phyloP scores from a whole-genome alignment of 2,113 vertebrate genomes.

The Mus spicilegus region DNA sequence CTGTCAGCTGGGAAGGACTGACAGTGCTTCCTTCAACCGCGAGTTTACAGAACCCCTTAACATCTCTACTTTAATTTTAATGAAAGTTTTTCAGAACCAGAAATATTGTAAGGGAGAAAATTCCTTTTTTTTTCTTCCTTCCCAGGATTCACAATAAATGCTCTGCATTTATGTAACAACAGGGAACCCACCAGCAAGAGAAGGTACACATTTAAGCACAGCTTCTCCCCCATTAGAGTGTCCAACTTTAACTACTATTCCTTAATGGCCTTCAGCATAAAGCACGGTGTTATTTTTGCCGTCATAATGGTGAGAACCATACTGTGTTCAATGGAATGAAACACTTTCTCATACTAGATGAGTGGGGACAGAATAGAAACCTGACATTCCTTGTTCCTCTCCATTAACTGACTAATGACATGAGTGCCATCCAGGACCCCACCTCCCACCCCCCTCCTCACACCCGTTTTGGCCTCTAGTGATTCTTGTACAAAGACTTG shows the following conservation, averaged over 20 bases:
- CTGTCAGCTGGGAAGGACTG: background rate
- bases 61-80: background rate
- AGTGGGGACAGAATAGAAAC: slow-evolving; percentile 12
- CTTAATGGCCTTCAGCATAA: slow-evolving; percentile 4
- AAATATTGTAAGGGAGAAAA: background rate
- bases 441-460: background rate
- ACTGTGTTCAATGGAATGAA: slow-evolving; percentile 61
- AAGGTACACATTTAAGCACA: background rate
- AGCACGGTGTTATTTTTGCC: slow-evolving; percentile 46
- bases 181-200: background rate
- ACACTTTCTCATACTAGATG: slow-evolving; percentile 62
- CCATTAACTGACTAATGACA: slow-evolving; percentile 14
- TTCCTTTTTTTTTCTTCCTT: background rate
- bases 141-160: background rate
- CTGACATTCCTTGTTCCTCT: slow-evolving; percentile 28
- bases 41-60: background rate
- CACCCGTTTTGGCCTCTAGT: background rate
- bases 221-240: background rate
- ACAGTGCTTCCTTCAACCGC: background rate
- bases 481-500: slow-evolving; percentile 58
- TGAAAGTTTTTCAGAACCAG: background rate
- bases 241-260: background rate
- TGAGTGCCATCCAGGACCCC: background rate
- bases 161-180: background rate
- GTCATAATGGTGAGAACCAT: slow-evolving; percentile 52